phyloP scores from a whole-genome alignment of 1,140 invertebrate species.

The Pseudomyrmex pallidus region DNA sequence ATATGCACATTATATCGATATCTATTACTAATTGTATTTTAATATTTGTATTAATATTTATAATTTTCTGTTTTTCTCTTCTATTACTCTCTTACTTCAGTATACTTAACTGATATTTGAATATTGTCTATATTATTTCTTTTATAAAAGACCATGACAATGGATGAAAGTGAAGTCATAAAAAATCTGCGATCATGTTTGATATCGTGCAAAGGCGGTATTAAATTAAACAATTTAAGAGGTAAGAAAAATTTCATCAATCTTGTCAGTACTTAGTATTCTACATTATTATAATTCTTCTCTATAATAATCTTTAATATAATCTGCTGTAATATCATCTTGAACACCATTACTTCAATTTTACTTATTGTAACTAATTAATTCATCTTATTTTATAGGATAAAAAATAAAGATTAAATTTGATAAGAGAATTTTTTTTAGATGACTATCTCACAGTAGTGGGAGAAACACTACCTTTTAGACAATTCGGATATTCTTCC shows the following conservation, averaged over 20 bases:
- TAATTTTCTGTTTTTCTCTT: not conserved
- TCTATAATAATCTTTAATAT: not conserved
- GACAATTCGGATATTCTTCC: slow-evolving; percentile 85
- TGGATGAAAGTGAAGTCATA: slow-evolving; percentile 67
- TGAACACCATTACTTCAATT: not conserved
- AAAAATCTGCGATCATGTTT: slow-evolving; percentile 68
- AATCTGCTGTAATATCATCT: not conserved
- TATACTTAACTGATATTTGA: not conserved
- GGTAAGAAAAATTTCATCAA: slow-evolving; percentile 62
- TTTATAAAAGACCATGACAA: slow-evolving; percentile 32
- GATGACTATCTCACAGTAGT: slow-evolving; percentile 86
- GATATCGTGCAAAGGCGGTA: slow-evolving; percentile 72
- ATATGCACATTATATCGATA: too few species aligned
- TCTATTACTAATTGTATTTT: too few species aligned
- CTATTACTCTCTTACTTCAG: too few species aligned
- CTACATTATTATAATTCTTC: not conserved
- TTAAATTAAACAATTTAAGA: slow-evolving; percentile 66
- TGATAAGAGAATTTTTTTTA: slow-evolving; percentile 64
- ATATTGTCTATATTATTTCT: slow-evolving; percentile 11
- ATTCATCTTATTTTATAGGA: not conserved
- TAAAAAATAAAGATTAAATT: not conserved
- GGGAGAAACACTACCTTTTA: slow-evolving; percentile 87
- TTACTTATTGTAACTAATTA: not conserved
- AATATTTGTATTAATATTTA: not conserved
- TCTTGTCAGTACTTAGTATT: not conserved